Base-by-base conservation (phyloP, 2,113 vertebrate species). In the Campylomormyrus numenius region DNA sequence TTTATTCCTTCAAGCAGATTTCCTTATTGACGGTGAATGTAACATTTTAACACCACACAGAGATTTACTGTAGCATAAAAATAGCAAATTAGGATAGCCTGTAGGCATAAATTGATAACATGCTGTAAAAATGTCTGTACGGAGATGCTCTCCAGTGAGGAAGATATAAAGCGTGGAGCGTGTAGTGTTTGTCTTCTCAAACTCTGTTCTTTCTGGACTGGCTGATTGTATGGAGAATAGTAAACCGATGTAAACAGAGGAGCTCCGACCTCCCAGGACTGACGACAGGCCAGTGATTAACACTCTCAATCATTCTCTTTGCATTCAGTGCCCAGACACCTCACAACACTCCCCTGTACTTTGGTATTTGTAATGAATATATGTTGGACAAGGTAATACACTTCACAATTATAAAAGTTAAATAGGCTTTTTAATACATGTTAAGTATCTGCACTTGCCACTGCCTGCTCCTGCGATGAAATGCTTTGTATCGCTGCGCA, bases 1-100 rank as follows among this genome's bases (percentile, higher is more conserved):
- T 27, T 90, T 88, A 88, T 89, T 90, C 85, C 87, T 66, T 17
- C 13, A 90, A 91, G 58, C 53, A 62, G 85, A 93, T 91, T 85
- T 91, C 52, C 91, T 90, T 84, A 62, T 45, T 89, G 87, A 90
- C 90, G 89, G 84, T 66, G 77, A 70, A 89, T 89, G 89, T 89
- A 88, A 91, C 66, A 74, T 7, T 86, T 90, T 77, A 90, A 80
- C 88, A 88, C 91, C 89, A 87, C 88, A 90, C 84, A 62, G 88
- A 89, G 91, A 93, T 93, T 90, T 89, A 91, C 91, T 91, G 90
- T 90, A 90, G 85, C 80, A 87, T 92, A 90, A 91, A 91, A 91
- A 93, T 91, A 50, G 74, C 52, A 91, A 35, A 58, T 85, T 80
- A 62, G 45, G 62, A 42, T 17, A n/a, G 91, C 90, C 53, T 92